phyloP scores from a whole-genome alignment of 2,797 vertebrate species.

The Bucorvus abyssinicus region DNA sequence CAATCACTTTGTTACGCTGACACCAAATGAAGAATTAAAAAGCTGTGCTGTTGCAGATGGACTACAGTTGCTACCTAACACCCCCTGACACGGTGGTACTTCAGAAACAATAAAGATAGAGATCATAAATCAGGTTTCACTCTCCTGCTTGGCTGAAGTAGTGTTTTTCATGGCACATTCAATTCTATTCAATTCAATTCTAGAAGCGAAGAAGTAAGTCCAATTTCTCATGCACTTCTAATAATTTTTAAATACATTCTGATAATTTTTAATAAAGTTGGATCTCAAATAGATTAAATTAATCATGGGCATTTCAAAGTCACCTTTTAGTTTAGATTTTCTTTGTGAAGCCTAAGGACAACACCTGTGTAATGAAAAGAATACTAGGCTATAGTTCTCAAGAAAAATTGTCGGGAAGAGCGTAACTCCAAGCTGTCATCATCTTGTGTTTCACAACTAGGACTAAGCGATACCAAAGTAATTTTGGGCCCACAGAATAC shows the following conservation, averaged over 20 bases:
- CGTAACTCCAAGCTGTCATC: background rate
- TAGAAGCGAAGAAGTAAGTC: background rate
- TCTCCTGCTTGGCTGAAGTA: background rate
- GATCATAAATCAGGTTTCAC: background rate
- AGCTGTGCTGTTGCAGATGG: background rate
- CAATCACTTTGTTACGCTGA: background rate
- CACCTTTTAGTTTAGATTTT: background rate
- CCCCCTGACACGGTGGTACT: background rate
- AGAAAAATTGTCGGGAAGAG: background rate
- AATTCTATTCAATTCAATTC: background rate
- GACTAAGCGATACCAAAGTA: background rate
- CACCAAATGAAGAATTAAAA: background rate
- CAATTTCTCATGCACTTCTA: background rate
- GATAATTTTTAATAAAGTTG: background rate
- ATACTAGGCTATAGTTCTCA: background rate
- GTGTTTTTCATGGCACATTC: background rate
- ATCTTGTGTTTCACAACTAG: background rate
- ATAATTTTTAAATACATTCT: background rate
- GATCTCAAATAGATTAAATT: background rate
- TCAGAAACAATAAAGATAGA: background rate
- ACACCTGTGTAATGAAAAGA: background rate
- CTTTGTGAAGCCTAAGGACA: background rate
- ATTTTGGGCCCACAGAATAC: background rate
- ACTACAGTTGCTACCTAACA: background rate
- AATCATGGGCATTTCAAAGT: background rate